Conservation (phyloP, 2,888 invertebrate species). For the Cheilosia grossa region DNA sequence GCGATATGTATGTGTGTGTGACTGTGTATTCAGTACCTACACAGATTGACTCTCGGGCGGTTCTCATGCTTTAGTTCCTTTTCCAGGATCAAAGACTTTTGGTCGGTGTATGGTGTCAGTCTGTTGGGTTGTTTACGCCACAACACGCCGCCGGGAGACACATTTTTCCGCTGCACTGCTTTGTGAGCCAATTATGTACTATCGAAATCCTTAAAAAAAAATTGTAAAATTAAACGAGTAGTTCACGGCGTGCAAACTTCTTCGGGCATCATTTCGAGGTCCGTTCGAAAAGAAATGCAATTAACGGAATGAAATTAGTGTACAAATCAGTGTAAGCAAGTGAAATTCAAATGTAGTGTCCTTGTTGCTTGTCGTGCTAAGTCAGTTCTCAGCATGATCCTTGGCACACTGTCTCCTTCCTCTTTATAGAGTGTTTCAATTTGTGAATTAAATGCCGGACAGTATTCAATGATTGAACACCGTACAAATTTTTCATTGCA, state of each 20-base stretch:
- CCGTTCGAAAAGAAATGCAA: constrained; percentile 17
- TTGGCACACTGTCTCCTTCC: constrained; percentile 13
- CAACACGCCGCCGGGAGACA: constrained; percentile 55
- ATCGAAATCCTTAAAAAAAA: constrained; percentile 5
- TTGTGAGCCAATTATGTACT: constrained; percentile 50
- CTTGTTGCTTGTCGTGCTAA: constrained; percentile 10
- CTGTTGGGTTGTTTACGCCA: constrained; percentile 62
- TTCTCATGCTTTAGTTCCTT: constrained; percentile 62
- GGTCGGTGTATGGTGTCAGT: constrained; percentile 66
- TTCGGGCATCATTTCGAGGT: constrained; percentile 5
- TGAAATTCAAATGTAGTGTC: constrained; percentile 45
- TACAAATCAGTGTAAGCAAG: constrained; percentile 24
- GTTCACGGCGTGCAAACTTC: not conserved
- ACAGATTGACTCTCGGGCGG: constrained; percentile 58
- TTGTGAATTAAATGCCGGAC: constrained; percentile 25
- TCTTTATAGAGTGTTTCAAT: constrained; percentile 25
- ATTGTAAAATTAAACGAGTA: constrained; percentile 1
- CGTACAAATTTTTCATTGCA: constrained; percentile 55
- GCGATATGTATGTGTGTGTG: constrained; percentile 11
- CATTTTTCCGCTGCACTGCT: constrained; percentile 44
- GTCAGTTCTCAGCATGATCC: constrained; percentile 22
- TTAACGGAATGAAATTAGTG: constrained; percentile 37
- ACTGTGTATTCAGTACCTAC: constrained; percentile 9
- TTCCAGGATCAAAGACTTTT: constrained; percentile 66
- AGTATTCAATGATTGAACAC: constrained; percentile 36